Percentiles rank a stretch among this genome's conserved stretches.
phyloP scores from a whole-genome alignment of 2,888 invertebrate genomes.

The Zygaena filipendulae region DNA sequence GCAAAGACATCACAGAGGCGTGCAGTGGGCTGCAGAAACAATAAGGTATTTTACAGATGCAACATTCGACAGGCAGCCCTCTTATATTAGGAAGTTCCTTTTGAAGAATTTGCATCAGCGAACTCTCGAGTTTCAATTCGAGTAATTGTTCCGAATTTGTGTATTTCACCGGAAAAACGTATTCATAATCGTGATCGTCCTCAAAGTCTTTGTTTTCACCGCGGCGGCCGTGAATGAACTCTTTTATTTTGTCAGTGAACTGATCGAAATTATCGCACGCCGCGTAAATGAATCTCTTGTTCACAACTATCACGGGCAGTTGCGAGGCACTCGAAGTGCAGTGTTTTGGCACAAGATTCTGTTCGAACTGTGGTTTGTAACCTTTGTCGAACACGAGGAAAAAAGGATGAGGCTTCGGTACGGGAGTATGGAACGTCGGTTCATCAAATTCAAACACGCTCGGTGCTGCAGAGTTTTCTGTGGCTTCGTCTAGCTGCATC shows the following conservation, averaged over 20 bases:
- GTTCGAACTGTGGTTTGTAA: slow-evolving; percentile 31
- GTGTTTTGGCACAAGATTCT: slow-evolving; percentile 37
- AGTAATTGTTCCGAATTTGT: slow-evolving; percentile 27
- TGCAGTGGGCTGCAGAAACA: slow-evolving; percentile 31
- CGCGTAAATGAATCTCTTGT: slow-evolving; percentile 44
- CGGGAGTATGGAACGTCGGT: slow-evolving; percentile 25
- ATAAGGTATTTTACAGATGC: slow-evolving; percentile 31
- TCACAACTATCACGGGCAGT: slow-evolving; percentile 44
- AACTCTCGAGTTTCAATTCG: slow-evolving; percentile 42
- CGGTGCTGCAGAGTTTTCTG: slow-evolving; percentile 32
- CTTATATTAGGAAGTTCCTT: slow-evolving; percentile 35
- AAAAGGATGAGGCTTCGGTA: slow-evolving; percentile 39
- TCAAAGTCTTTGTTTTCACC: slow-evolving; percentile 30
- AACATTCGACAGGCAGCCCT: slow-evolving; percentile 27
- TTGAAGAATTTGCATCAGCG: slow-evolving; percentile 43
- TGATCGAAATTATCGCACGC: slow-evolving; percentile 46
- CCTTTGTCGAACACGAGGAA: slow-evolving; percentile 43
- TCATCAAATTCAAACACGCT: slow-evolving; percentile 37
- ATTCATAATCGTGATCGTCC: slow-evolving; percentile 33
- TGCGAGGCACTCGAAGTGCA: slow-evolving; percentile 38
- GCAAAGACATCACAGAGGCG: slow-evolving; percentile 15
- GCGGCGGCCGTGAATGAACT: slow-evolving; percentile 29
- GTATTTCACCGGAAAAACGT: slow-evolving; percentile 33
- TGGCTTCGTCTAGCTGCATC: slow-evolving; percentile 36
- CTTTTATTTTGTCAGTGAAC: slow-evolving; percentile 36